Percentiles rank a stretch among this genome's conserved stretches.
These are phyloP conservation scores for Aphaenogaster floridana DNA, from an alignment of 1,140 invertebrate species.

Conservation along the genomic window DNA sequence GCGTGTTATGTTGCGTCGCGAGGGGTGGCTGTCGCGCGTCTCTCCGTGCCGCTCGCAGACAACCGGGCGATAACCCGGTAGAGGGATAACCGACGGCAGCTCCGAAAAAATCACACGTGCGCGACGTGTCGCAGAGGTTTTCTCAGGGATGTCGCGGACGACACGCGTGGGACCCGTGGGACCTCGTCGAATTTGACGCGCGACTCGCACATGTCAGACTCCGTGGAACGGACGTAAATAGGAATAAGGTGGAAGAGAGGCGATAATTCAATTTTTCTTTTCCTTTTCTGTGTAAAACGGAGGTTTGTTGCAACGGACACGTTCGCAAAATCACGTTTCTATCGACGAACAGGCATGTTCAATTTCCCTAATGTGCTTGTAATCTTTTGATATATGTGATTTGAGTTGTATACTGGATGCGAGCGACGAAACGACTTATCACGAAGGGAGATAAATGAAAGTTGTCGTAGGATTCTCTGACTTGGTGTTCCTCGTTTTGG, in stretches of 20 bases:
- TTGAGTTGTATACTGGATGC: not conserved
- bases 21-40: constrained; percentile 56
- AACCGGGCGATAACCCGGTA: not conserved
- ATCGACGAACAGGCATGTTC: not conserved
- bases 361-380: not conserved
- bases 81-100: not conserved
- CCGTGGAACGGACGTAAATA: not conserved
- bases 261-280: not conserved
- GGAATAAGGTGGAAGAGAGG: not conserved
- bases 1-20: constrained; percentile 60
- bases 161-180: constrained; percentile 7
- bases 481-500: not conserved
- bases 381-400: not conserved
- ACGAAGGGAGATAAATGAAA: constrained; percentile 21
- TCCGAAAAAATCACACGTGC: not conserved
- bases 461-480: not conserved
- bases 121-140: not conserved
- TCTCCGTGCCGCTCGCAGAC: constrained; percentile 21
- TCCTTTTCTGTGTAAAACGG: constrained; percentile 1
- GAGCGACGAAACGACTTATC: not conserved
- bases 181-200: constrained; percentile 28
- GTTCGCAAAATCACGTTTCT: not conserved
- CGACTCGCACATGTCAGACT: constrained; percentile 58
- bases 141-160: not conserved
- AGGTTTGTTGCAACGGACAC: not conserved